Evolutionary conservation across 2,797 vertebrate species (phyloP), one percentile per base, ranked within the genome.

Genomic region (Muscicapa comitata): DNA sequence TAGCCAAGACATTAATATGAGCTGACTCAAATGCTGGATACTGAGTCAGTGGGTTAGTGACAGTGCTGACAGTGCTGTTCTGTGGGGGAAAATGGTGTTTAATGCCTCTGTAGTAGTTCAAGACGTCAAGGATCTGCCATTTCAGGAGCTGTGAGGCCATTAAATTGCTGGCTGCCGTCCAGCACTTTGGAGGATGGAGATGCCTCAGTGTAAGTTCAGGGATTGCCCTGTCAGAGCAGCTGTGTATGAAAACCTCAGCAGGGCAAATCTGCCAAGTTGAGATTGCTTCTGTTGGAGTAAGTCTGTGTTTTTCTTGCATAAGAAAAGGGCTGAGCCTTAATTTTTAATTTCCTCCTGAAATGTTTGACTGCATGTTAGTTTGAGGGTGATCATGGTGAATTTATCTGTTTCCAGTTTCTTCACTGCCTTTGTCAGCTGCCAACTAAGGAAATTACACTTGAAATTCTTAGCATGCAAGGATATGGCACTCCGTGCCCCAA

Each of bases 291-390:
- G 14, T 55, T 86, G 40, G 53, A 85, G 38, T 26, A 45, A 1
- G 3, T 67, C 67, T 67, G 42, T 83, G 76, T 73, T 92, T 91
- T 57, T 63, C 63, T 87, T 92, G 24, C 9, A 0, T 33, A 63
- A 40, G n/a, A n/a, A n/a, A 42, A 26, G 68, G 92, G 72, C 35
- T 83, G 65, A 89, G 38, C 37, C 31, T 80, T 77, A 80, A 71
- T 93, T 96, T 77, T 70, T 66, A 13, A 61, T 94, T 96, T 91
- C 59, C 45, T 88, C 66, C 57, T 53, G 92, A 77, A 82, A 74
- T 61, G 20, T 63, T 88, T 57, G 79, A 45, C 53, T 89, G 37
- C 6, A 0, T 61, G 25, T 77, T 89, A 16, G 40, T 91, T 90
- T 84, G 55, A 40, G 42, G 43, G 28, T 38, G 57, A 62, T 76